Base-by-base conservation (phyloP, 2,888 invertebrate species). In the Rhopalosiphum nymphaeae region DNA sequence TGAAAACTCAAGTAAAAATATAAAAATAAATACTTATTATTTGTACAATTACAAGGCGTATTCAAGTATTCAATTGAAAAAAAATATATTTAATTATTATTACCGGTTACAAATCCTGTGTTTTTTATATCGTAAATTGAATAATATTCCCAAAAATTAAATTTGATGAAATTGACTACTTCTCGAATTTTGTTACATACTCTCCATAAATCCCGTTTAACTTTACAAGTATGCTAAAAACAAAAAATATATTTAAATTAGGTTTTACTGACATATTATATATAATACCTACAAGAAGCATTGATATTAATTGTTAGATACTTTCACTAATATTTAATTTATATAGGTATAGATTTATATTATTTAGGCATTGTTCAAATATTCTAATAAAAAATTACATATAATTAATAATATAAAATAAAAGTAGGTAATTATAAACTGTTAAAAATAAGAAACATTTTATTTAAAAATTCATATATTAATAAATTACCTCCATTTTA, bases 71-170 rank as follows among this genome's bases (percentile, higher is more conserved):
- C 13, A 67, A 67, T 16, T 67, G n/a, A 67, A n/a, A n/a, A 67
- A 67, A 67, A 61, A 67, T 67, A 61, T 67, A 16, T 3, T n/a
- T 67, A 5, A 67, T n/a, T 67, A 67, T 36, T 16, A 67, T n/a
- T 67, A 67, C 67, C 16, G 16, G 67, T n/a, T 67, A 67, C 67
- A n/a, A 16, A 67, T 67, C 67, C 67, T n/a, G 67, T 67, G 13
- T 36, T 67, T 36, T 57, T 57, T 89, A 36, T 4, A 56, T 89
- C 89, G 1, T 89, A 89, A 21, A 56, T 89, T 89, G 36, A 89
- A 57, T 89, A 89, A 56, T 89, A 89, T 42, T 89, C 89, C 89
- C 53, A 57, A 89, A 89, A 89, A 89, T 89, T 89, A 89, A 89
- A 89, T 89, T 89, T 89, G 11, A 89, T 89, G 36, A 21, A n/a